Evolutionary conservation across 2,113 vertebrate genomes (phyloP), one percentile per base, ranked within the genome.

Genomic region (Hippotragus niger): DNA sequence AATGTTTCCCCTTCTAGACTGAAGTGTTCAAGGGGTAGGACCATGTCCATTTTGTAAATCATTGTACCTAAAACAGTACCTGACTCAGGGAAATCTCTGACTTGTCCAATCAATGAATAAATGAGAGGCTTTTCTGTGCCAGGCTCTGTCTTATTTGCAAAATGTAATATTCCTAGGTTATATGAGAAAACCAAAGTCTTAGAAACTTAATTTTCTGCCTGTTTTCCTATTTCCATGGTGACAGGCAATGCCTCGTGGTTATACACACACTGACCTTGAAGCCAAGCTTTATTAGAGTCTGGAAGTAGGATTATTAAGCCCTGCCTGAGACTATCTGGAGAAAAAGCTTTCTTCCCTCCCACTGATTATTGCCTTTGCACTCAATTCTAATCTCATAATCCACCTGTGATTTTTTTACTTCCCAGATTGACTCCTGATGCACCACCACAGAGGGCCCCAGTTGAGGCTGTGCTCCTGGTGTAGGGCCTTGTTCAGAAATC

Each of bases 221-320:
- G 55, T 78, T 31, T 5, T 84, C 40, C 43, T 50, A 6, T 96
- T 96, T 81, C 91, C 58, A 67, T 76, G 85, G 96, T 92, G 91
- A 98, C 8, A 81, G 33, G 23, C 4, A 13, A 25, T 11, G 74
- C 84, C 84, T 92, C 64, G 23, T 11, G 71, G 45, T 45, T 25
- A n/a, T 29, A n/a, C 10, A 15, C 67, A 62, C 13, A 36, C 43
- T 50, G 55, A 55, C 55, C 9, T 40, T 85, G 82, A 76, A 88
- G 85, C 36, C 12, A 21, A 45, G 87, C 94, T 96, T 94, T 31
- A 43, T 82, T 12, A 93, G 76, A 80, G 45, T 84, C 71, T 88
- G 81, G 53, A 83, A 33, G 47, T 62, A 47, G 60, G 83, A 78
- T 67, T 23, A 95, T 31, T 4, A 12, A 86, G 40, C 60, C 36